Conservation (phyloP, 2,888 invertebrate species). For the Drosophila rubida region DNA sequence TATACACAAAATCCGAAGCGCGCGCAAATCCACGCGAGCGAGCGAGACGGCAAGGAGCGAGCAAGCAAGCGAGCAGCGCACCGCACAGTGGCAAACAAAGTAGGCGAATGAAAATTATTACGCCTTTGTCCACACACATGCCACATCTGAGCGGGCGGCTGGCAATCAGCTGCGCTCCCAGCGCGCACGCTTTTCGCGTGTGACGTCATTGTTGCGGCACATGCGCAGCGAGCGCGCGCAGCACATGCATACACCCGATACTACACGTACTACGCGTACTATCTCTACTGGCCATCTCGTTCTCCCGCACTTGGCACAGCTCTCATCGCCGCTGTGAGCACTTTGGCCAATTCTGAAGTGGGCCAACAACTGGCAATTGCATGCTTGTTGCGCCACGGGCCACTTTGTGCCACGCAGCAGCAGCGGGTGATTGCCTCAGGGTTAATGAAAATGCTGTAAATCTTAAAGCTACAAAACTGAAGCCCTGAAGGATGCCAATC, state of each 20-base stretch:
- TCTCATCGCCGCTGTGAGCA: conserved; percentile 31
- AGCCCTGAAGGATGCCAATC: too few species aligned
- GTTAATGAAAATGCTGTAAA: conserved; percentile 5
- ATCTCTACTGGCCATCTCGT: conserved; percentile 20
- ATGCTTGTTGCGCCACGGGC: conserved; percentile 71
- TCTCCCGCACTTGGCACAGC: conserved; percentile 25
- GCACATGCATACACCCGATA: conserved; percentile 3
- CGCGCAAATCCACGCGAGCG: conserved; percentile 2
- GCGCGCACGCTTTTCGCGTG: conserved; percentile 59
- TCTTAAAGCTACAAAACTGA: neutral
- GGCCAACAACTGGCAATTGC: conserved; percentile 36
- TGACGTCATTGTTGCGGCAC: conserved; percentile 68
- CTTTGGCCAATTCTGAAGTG: conserved; percentile 19
- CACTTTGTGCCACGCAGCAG: neutral
- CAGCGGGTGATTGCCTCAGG: neutral
- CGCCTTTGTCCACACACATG: conserved; percentile 25
- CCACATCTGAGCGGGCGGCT: conserved; percentile 60
- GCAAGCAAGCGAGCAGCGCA: conserved; percentile 26
- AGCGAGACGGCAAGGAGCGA: conserved; percentile 7
- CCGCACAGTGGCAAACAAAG: conserved; percentile 52
- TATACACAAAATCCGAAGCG: conserved; percentile 19
- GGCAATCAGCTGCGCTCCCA: conserved; percentile 65
- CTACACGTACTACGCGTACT: conserved; percentile 2
- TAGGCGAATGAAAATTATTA: conserved; percentile 70
- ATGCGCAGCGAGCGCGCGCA: conserved; percentile 56